These are phyloP conservation scores for Urocyon cinereoargenteus DNA, from an alignment of 2,797 vertebrate species.

Conservation along the genomic window DNA sequence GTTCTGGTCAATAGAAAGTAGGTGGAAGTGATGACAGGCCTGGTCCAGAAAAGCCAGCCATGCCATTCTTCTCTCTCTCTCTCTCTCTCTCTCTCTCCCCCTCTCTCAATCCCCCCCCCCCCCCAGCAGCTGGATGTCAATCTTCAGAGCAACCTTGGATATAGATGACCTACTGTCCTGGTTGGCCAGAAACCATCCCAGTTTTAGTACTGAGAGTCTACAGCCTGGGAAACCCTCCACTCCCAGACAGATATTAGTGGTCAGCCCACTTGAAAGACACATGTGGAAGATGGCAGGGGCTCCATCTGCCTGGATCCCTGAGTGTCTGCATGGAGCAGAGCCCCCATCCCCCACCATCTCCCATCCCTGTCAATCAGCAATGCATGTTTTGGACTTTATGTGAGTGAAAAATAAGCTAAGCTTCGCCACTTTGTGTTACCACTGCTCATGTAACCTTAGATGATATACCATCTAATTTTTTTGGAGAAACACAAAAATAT, in stretches of 20 bases:
- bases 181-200: background rate
- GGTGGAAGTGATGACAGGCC: background rate
- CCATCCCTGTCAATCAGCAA: background rate
- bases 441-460: conserved; percentile 27
- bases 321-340: background rate
- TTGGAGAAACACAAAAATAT: conserved; percentile 62
- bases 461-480: conserved; percentile 48
- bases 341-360: accelerated
- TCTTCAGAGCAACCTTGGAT: conserved; percentile 42
- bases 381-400: background rate
- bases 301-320: background rate
- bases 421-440: conserved; percentile 9
- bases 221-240: background rate
- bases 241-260: background rate
- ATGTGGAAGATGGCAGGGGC: background rate
- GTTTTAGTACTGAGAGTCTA: background rate
- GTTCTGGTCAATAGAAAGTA: background rate
- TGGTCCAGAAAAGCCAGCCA: background rate
- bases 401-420: conserved; percentile 43
- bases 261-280: background rate
- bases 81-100: background rate
- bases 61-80: background rate
- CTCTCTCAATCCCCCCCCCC: background rate
- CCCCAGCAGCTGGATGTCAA: background rate
- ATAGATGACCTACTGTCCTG: background rate